Base-by-base conservation (phyloP, 2,888 invertebrate genomes). In the Hyppa rectilinea region DNA sequence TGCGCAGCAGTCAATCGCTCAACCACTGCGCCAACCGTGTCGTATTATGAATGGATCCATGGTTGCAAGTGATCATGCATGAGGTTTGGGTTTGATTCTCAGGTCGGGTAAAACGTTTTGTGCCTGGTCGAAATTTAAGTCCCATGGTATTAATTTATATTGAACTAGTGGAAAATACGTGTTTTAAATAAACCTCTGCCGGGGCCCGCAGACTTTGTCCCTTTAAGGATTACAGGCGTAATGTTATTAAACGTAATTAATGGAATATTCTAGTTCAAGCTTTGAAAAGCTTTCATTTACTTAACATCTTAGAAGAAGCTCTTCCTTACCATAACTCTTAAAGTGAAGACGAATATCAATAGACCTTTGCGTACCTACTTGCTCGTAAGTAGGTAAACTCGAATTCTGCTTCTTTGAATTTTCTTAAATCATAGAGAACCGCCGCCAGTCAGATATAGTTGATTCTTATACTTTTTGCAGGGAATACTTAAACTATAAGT, bases 321-420 rank as follows among this genome's bases (percentile, higher is more conserved):
- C n/a, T 49, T 26, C 23, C 4, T 26, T 26, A 38, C 20, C 14
- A 40, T 49, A 31, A 9, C 49, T 26, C 31, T 40, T 43, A 50
- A 40, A 50, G 40, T 67, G 23, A 40, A 67, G 14, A 66, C 31
- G 23, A 66, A 36, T 38, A 31, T 66, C 36, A 63, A 66, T 29
- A 40, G 14, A 49, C 50, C 14, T 50, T 50, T 66, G 47, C 14
- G 23, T 47, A 23, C 45, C 10, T 38, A 23, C 23, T 64, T 29
- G 9, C 4, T 34, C 26, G 12, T n/a, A 31, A 49, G 38, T 66
- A 40, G 20, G 40, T 2, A 50, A 50, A 67, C 17, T 40, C 14
- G 23, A 26, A 10, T 34, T 17, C 31, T n/a, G 40, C n/a, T n/a
- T 26, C 4, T 40, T 67, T 34, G 2, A 49, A 67, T 26, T 50